A percentile compares a stretch with the other conserved stretches of the same genome.
Conservation (phyloP, 2,113 vertebrate genomes). For the Bufo bufo region DNA sequence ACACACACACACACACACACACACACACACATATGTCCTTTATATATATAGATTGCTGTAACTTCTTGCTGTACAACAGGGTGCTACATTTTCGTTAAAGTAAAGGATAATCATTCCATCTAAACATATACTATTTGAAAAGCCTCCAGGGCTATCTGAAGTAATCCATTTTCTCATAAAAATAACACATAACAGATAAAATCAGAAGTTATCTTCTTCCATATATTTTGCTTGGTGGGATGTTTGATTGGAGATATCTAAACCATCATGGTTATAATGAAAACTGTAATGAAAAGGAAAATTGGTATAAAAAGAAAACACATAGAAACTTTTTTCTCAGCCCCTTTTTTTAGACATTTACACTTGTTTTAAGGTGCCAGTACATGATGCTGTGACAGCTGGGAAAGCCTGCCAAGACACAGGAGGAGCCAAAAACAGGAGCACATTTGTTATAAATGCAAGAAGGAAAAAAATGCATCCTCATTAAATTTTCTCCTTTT, state of each 20-base stretch:
- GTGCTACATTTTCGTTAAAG: neutral
- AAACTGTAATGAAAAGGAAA: conserved; percentile 22
- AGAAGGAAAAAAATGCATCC: too few species aligned
- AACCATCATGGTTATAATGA: conserved; percentile 30
- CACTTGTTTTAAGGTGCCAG: neutral
- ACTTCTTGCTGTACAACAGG: neutral
- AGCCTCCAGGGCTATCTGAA: conserved; percentile 34
- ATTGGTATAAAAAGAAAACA: conserved; percentile 5
- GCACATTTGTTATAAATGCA: too few species aligned
- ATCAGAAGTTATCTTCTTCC: conserved; percentile 37
- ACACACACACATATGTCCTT: too few species aligned
- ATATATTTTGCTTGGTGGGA: conserved; percentile 38
- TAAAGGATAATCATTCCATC: conserved; percentile 27
- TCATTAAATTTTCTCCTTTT: too few species aligned
- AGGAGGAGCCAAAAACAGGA: neutral
- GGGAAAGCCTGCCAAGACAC: neutral
- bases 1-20: too few species aligned
- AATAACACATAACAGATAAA: conserved; percentile 40
- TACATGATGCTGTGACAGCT: neutral
- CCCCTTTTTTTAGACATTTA: neutral
- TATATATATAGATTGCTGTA: conserved; percentile 9
- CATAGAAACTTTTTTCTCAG: neutral
- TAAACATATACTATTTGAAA: conserved; percentile 27
- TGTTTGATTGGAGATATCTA: conserved; percentile 46
- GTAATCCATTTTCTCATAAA: conserved; percentile 44